phyloP scores from a whole-genome alignment of 2,888 invertebrate genomes.

The Eristalis intricaria region DNA sequence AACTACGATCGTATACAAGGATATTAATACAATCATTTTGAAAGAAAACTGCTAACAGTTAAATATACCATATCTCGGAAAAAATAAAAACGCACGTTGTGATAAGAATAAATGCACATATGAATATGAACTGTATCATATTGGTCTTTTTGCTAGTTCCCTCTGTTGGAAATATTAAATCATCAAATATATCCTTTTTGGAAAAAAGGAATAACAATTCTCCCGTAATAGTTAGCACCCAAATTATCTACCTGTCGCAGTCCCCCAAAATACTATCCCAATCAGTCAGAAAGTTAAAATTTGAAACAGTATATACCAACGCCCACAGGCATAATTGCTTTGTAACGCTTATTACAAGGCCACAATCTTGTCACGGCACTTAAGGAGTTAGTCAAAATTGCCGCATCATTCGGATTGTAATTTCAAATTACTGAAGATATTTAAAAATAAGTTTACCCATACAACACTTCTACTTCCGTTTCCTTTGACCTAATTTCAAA shows the following conservation, averaged over 20 bases:
- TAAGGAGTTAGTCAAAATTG: not conserved
- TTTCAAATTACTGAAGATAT: constrained; percentile 29
- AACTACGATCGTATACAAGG: not conserved
- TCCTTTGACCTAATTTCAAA: constrained; percentile 59
- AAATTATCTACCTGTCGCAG: too few species aligned
- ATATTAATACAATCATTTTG: not conserved
- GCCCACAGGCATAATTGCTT: not conserved
- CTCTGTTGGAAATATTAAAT: too few species aligned
- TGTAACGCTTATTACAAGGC: not conserved
- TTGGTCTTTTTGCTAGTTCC: too few species aligned
- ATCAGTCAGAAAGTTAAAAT: not conserved
- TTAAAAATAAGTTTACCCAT: constrained; percentile 13
- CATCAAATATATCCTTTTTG: too few species aligned
- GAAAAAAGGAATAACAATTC: too few species aligned
- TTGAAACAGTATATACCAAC: too few species aligned
- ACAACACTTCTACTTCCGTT: constrained; percentile 2
- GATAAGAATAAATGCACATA: too few species aligned
- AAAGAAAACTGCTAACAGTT: not conserved
- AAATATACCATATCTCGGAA: not conserved
- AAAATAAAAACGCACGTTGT: too few species aligned
- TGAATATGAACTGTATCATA: too few species aligned
- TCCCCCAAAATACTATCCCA: not conserved
- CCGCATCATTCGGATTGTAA: not conserved
- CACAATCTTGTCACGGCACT: not conserved
- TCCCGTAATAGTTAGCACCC: too few species aligned